Evolutionary conservation across 1,140 invertebrate genomes (phyloP).

Genomic region (Drosophila saltans): DNA sequence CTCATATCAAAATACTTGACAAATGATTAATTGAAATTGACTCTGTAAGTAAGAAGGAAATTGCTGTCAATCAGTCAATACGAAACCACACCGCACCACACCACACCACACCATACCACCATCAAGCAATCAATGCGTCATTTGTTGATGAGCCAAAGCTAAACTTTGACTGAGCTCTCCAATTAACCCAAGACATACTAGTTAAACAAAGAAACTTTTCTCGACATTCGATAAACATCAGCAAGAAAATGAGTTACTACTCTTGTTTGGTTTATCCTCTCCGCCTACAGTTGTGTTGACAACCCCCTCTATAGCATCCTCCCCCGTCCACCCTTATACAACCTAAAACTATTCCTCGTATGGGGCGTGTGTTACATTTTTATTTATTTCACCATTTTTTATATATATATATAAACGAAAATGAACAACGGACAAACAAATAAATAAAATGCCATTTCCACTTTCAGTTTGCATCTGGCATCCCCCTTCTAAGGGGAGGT

Average conservation of each 20-base stretch:
- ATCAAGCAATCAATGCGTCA: constrained; percentile 51
- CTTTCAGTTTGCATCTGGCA: constrained; percentile 21
- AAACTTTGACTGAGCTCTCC: constrained; percentile 57
- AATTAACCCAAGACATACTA: constrained; percentile 66
- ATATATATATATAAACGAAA: constrained; percentile 32
- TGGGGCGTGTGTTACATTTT: constrained; percentile 70
- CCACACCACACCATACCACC: neutral
- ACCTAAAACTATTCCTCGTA: neutral
- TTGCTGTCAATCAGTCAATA: constrained; percentile 46
- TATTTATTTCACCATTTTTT: constrained; percentile 81
- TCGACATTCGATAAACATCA: constrained; percentile 46
- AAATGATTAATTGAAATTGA: constrained; percentile 80
- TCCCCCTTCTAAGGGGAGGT: constrained; percentile 31
- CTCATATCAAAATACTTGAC: constrained; percentile 76
- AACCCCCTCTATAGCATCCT: constrained; percentile 36
- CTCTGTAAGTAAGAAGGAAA: constrained; percentile 64
- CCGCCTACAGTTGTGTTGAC: constrained; percentile 48
- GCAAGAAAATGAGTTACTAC: constrained; percentile 23
- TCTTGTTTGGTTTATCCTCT: constrained; percentile 3
- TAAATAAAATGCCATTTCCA: constrained; percentile 75
- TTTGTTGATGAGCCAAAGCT: constrained; percentile 73
- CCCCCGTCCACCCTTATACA: neutral
- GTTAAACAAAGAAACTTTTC: constrained; percentile 75
- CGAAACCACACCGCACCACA: constrained; percentile 4
- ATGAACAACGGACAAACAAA: constrained; percentile 72